Evolutionary conservation across 2,113 vertebrate species (phyloP).

Genomic region (Phyllostomus hastatus): DNA sequence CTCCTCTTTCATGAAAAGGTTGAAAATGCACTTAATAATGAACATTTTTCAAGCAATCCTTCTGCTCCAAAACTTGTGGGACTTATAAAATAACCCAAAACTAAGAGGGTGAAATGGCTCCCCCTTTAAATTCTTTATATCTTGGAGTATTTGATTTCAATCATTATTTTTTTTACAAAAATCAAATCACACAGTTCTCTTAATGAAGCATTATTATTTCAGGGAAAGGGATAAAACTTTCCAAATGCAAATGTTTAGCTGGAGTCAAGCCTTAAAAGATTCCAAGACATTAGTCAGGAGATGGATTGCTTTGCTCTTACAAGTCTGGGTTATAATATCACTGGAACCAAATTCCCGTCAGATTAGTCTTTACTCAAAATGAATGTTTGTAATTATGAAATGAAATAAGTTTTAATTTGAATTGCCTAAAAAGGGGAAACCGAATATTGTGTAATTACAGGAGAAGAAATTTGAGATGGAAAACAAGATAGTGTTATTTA

Average conservation of each 20-base stretch:
- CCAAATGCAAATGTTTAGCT: slow-evolving; percentile 73
- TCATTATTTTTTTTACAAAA: slow-evolving; percentile 52
- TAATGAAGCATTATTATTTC: slow-evolving; percentile 75
- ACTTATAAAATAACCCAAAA: slow-evolving; percentile 68
- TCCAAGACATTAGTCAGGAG: slow-evolving; percentile 74
- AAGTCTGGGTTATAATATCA: slow-evolving; percentile 71
- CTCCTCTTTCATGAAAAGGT: slow-evolving; percentile 58
- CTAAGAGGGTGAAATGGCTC: slow-evolving; percentile 47
- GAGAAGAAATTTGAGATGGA: slow-evolving; percentile 77
- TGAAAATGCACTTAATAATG: slow-evolving; percentile 69
- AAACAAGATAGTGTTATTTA: slow-evolving; percentile 80
- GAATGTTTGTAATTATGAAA: slow-evolving; percentile 79
- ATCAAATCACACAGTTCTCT: slow-evolving; percentile 59
- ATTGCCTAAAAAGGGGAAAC: slow-evolving; percentile 74
- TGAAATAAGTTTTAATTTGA: slow-evolving; percentile 79
- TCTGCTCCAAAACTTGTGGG: slow-evolving; percentile 50
- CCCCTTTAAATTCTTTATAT: slow-evolving; percentile 70
- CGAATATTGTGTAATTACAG: slow-evolving; percentile 79
- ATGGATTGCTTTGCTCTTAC: slow-evolving; percentile 65
- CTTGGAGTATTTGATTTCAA: slow-evolving; percentile 72
- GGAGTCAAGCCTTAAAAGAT: slow-evolving; percentile 62
- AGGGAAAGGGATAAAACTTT: slow-evolving; percentile 70
- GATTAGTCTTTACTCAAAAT: slow-evolving; percentile 75
- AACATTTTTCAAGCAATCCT: slow-evolving; percentile 62
- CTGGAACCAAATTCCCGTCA: slow-evolving; percentile 72